These are phyloP conservation scores for Deilephila porcellus DNA, from an alignment of 2,888 invertebrate species.

Conservation along the genomic window DNA sequence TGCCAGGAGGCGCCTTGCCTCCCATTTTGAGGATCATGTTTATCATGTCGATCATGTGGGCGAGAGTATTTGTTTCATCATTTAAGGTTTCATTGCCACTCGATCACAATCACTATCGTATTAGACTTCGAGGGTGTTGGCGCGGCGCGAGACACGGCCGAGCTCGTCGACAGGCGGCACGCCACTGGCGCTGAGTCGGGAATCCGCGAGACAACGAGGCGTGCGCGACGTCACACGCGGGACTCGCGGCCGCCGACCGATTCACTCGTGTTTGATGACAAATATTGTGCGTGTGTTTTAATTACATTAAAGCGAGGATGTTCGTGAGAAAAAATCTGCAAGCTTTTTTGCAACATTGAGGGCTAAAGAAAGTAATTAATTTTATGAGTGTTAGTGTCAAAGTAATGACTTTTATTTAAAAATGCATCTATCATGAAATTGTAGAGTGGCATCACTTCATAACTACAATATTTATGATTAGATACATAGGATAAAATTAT, in stretches of 20 bases:
- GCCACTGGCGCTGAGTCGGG: slow-evolving; percentile 64
- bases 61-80: slow-evolving; percentile 27
- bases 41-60: slow-evolving; percentile 27
- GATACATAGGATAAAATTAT: no score
- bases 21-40: slow-evolving; percentile 79
- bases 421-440: no score
- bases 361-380: no score
- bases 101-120: slow-evolving; percentile 50
- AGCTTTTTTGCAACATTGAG: no score
- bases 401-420: no score
- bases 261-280: not conserved
- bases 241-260: not conserved
- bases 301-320: not conserved
- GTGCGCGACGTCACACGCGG: slow-evolving; percentile 48
- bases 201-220: slow-evolving; percentile 56
- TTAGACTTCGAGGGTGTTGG: slow-evolving; percentile 64
- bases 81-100: slow-evolving; percentile 36
- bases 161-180: slow-evolving; percentile 62
- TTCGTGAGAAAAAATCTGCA: no score
- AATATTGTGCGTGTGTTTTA: not conserved
- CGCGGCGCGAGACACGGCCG: slow-evolving; percentile 54
- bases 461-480: no score
- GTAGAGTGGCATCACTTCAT: no score
- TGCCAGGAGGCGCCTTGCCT: slow-evolving; percentile 66
- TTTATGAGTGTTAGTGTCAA: no score